phyloP scores from a whole-genome alignment of 2,888 invertebrate species.

The Lathronympha strigana region DNA sequence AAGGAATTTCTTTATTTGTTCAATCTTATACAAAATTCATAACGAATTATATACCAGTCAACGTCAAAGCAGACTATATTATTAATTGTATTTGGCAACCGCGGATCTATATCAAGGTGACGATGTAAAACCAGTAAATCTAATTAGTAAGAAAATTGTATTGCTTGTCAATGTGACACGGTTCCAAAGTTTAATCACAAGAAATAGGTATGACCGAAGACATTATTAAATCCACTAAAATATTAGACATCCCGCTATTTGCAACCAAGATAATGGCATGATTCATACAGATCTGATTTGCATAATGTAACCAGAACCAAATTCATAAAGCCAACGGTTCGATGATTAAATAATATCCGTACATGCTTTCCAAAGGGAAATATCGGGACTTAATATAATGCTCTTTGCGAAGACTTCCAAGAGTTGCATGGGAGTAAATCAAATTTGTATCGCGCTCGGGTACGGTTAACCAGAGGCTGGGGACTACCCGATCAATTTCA shows the following conservation, averaged over 20 bases:
- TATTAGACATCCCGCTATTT: background rate
- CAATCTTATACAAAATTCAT: background rate
- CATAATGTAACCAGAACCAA: slow-evolving; percentile 3
- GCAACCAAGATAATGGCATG: background rate
- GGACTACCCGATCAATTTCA: slow-evolving; percentile 81
- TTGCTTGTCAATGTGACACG: background rate
- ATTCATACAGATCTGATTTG: slow-evolving; percentile 1
- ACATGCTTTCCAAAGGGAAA: slow-evolving; percentile 13
- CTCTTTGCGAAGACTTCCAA: slow-evolving; percentile 46
- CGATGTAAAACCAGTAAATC: background rate
- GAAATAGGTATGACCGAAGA: too few relatives aligned
- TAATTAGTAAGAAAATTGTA: too few relatives aligned
- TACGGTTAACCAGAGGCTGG: slow-evolving; percentile 77
- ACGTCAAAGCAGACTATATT: background rate
- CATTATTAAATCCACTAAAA: too few relatives aligned
- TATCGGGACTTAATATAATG: slow-evolving; percentile 35
- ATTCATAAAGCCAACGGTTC: slow-evolving; percentile 23
- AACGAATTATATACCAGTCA: background rate
- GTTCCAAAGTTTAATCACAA: background rate
- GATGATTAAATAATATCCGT: slow-evolving; percentile 28
- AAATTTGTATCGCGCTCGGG: slow-evolving; percentile 78
- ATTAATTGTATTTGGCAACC: too few relatives aligned
- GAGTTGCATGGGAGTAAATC: slow-evolving; percentile 59
- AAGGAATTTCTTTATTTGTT: background rate
- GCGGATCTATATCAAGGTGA: background rate